phyloP scores from a whole-genome alignment of 2,797 vertebrate genomes.

The Lindbergichthys nudifrons region DNA sequence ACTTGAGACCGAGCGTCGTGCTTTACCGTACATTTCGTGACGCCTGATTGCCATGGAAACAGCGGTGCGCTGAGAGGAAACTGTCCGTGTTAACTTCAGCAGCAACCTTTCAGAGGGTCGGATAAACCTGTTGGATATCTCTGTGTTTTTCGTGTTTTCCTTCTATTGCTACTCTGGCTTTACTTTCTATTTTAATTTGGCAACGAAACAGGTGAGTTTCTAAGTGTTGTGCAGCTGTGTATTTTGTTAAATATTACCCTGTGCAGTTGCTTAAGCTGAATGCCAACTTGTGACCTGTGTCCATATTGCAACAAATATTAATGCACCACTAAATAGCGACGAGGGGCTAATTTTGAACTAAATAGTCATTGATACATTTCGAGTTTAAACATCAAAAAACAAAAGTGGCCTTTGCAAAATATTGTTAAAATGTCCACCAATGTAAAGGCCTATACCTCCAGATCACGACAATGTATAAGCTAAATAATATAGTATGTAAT shows the following conservation, averaged over 20 bases:
- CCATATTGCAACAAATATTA: neutral
- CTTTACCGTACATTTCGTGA: conserved; percentile 84
- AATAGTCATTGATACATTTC: conserved; percentile 26
- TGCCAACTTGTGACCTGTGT: conserved; percentile 45
- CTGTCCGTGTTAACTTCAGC: conserved; percentile 74
- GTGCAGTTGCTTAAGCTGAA: neutral
- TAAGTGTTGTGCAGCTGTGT: neutral
- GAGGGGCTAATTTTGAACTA: conserved; percentile 16
- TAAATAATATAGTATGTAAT: conserved; percentile 12
- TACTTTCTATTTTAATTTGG: conserved; percentile 43
- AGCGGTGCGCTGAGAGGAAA: conserved; percentile 77
- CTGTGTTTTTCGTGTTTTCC: neutral
- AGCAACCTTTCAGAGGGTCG: conserved; percentile 61
- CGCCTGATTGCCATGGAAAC: conserved; percentile 88
- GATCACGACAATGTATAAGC: conserved; percentile 31
- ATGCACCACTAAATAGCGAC: conserved; percentile 1
- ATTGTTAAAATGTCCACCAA: conserved; percentile 16
- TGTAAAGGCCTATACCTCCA: conserved; percentile 14
- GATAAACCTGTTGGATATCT: conserved; percentile 76
- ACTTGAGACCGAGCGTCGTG: conserved; percentile 68
- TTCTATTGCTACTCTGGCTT: conserved; percentile 34
- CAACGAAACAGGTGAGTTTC: conserved; percentile 73
- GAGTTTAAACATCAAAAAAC: conserved; percentile 23
- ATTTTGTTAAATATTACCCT: neutral
- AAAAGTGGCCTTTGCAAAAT: conserved; percentile 28